Base-by-base conservation (phyloP, 2,888 invertebrate species). In the Mystacides longicornis region DNA sequence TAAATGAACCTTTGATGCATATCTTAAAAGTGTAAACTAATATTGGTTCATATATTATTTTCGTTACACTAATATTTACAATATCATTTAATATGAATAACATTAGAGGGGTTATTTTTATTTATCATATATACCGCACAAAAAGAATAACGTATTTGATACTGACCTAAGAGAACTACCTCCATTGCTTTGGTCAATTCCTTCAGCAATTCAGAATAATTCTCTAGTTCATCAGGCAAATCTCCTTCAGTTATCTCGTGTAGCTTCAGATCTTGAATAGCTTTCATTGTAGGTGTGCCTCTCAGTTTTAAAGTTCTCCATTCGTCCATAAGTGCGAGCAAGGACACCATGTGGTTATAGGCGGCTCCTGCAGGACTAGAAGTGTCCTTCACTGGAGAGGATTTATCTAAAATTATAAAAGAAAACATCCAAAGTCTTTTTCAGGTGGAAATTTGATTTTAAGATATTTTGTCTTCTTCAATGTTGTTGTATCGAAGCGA, bases 291-390 rank as follows among this genome's bases (percentile, higher is more conserved):
- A 14, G 49, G 9, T 14, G 52, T n/a, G 18, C 75, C 75, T 61
- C 71, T 74, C 1, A 67, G 69, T 52, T 64, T 67, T n/a, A 73
- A 54, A 49, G 63, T 65, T 4, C 62, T 56, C 77, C 77, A 77
- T 54, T 74, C 69, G 46, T 57, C 64, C 43, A 76, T 46, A 11
- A 72, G 62, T 1, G 63, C 60, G 57, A 74, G 71, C 5, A 76
- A 63, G 23, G 67, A 70, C 1, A 70, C 69, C 22, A 74, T 61
- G 58, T 75, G 75, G 3, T 69, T 70, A 58, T 69, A 74, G 5
- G 74, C 70, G 0, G 73, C 73, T 64, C 71, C 74, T 1, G 73
- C 68, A 37, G 75, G 64, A 3, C 69, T 73, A 23, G 69, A 66
- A 19, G 65, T 65, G 51, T 72, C 70, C 64, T 72, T 74, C 55